A percentile compares a stretch with the other conserved stretches of the same genome.
Evolutionary conservation across 2,888 invertebrate species (phyloP).

Genomic region (Bimastos eiseni): DNA sequence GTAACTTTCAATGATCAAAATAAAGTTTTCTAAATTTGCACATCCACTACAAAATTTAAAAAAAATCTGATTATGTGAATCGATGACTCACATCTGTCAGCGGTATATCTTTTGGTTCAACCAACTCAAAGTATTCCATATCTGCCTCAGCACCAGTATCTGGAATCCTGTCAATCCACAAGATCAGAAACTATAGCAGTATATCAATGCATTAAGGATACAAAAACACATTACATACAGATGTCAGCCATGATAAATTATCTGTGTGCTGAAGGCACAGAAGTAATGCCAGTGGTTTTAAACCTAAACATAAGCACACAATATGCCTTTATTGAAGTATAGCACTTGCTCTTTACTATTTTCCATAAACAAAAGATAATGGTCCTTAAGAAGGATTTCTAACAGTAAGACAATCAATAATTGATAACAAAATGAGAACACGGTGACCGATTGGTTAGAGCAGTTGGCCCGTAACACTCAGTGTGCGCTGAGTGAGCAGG

Average conservation of each 20-base stretch:
- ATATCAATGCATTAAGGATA: neutral
- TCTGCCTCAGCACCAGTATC: constrained; percentile 86
- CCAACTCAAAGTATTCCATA: constrained; percentile 74
- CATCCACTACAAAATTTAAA: neutral
- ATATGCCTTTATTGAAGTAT: too few species aligned
- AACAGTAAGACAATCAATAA: neutral
- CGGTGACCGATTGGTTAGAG: too few species aligned
- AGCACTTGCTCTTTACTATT: neutral
- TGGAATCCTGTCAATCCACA: constrained; percentile 69
- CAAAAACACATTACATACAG: constrained; percentile 7
- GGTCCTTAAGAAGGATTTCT: neutral
- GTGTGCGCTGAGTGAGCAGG: too few species aligned
- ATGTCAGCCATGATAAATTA: neutral
- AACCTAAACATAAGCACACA: neutral
- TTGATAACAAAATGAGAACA: too few species aligned
- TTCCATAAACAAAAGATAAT: neutral
- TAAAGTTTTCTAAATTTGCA: neutral
- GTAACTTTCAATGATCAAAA: neutral
- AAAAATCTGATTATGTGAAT: neutral
- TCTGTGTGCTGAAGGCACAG: neutral
- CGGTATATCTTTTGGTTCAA: constrained; percentile 82
- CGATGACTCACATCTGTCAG: constrained; percentile 73
- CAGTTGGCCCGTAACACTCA: too few species aligned
- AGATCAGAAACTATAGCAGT: neutral
- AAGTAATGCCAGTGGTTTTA: neutral